Evolutionary conservation across 2,797 vertebrate genomes (phyloP).

Genomic region (Poecilia velifera): DNA sequence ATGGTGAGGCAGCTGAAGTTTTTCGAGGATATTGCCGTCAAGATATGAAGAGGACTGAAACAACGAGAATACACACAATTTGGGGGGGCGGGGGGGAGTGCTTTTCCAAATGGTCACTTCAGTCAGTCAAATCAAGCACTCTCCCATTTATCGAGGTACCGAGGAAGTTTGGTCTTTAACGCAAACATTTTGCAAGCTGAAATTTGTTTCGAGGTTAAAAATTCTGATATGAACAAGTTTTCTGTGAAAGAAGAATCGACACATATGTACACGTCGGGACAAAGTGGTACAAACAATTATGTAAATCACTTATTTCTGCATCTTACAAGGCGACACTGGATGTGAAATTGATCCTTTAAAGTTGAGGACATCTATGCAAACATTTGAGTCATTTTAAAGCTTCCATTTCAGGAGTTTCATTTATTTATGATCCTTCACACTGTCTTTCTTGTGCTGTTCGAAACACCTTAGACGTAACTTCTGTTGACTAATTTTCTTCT

Average conservation of each 20-base stretch:
- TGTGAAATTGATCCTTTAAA: constrained; percentile 9
- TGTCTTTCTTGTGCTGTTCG: constrained; percentile 20
- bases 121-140: neutral
- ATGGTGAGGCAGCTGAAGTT: constrained; percentile 96
- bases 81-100: too few relatives aligned
- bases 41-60: constrained; percentile 48
- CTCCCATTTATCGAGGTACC: neutral
- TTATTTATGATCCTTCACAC: constrained; percentile 35
- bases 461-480: constrained; percentile 25
- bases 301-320: constrained; percentile 34
- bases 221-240: neutral
- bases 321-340: constrained; percentile 20
- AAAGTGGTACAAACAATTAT: constrained; percentile 8
- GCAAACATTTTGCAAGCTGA: constrained; percentile 12
- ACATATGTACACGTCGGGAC: neutral
- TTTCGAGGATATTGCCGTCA: constrained; percentile 89
- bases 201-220: neutral
- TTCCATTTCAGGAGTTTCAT: neutral
- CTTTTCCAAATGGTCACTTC: neutral
- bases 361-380: constrained; percentile 64
- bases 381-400: constrained; percentile 19
- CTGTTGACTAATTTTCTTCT: constrained; percentile 34
- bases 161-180: neutral
- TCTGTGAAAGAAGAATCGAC: neutral
- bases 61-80: neutral